Evolutionary conservation across 2,113 vertebrate species (phyloP).

Genomic region (Anas platyrhynchos): DNA sequence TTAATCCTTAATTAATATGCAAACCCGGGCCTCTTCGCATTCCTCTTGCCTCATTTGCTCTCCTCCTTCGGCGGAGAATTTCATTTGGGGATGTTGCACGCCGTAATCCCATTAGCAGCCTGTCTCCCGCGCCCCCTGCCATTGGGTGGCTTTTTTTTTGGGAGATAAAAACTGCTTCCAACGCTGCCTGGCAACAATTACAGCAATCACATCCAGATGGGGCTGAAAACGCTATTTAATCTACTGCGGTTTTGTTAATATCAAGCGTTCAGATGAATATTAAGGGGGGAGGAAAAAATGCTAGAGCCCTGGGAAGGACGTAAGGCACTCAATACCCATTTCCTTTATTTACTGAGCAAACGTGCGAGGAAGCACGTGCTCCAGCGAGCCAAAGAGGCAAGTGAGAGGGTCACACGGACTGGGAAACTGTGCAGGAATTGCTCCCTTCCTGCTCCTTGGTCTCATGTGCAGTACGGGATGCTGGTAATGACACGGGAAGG

Average conservation of each 20-base stretch:
- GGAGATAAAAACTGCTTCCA: not conserved
- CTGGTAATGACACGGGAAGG: not conserved
- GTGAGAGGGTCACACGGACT: not conserved
- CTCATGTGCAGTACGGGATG: accelerated
- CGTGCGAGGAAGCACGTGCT: not conserved
- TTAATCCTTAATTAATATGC: not conserved
- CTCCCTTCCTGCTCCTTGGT: accelerated
- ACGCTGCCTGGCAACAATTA: not conserved
- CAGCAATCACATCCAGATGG: not conserved
- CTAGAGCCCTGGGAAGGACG: not conserved
- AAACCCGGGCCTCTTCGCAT: not conserved
- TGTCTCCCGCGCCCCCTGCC: not conserved
- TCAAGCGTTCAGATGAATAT: not conserved
- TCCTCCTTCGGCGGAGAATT: not conserved
- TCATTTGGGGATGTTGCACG: not conserved
- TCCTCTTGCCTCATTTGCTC: not conserved
- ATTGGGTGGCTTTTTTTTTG: not conserved
- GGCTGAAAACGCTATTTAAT: not conserved
- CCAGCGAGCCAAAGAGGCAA: not conserved
- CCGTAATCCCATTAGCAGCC: not conserved
- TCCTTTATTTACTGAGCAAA: not conserved
- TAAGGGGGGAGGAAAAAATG: not conserved
- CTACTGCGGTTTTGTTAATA: not conserved
- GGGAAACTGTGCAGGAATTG: not conserved
- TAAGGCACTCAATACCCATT: accelerated